phyloP scores from a whole-genome alignment of 1,140 invertebrate species.

The Antheraea pernyi region DNA sequence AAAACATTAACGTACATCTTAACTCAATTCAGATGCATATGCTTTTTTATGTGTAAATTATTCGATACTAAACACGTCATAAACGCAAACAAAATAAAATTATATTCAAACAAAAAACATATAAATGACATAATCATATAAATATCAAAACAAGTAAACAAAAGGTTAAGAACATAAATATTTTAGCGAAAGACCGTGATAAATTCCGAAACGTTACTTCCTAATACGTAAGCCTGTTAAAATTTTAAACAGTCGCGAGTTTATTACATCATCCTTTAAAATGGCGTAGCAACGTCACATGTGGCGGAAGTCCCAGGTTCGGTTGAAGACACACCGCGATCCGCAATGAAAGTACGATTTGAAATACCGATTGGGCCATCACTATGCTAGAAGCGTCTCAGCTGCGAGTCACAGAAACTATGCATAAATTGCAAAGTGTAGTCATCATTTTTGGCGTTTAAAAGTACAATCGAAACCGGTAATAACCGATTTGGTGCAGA shows the following conservation, averaged over 20 bases:
- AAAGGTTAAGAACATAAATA: too few species aligned
- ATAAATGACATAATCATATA: too few species aligned
- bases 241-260: neutral
- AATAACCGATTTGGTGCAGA: too few species aligned
- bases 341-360: conserved; percentile 1
- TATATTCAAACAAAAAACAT: too few species aligned
- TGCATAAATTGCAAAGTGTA: too few species aligned
- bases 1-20: too few species aligned
- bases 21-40: too few species aligned
- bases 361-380: neutral
- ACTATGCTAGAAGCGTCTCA: neutral
- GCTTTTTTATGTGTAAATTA: too few species aligned
- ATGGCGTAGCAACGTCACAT: neutral
- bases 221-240: neutral
- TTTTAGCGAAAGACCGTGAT: neutral
- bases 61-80: too few species aligned
- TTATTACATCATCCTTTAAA: conserved; percentile 6
- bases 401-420: neutral
- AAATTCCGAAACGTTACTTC: conserved; percentile 2
- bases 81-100: too few species aligned
- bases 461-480: too few species aligned
- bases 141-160: neutral
- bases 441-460: too few species aligned
- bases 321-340: neutral
- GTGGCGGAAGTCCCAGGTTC: conserved; percentile 1